Percentiles rank a stretch among this genome's conserved stretches.
Conservation (phyloP, 2,888 invertebrate species). For the Ochropleura leucogaster region DNA sequence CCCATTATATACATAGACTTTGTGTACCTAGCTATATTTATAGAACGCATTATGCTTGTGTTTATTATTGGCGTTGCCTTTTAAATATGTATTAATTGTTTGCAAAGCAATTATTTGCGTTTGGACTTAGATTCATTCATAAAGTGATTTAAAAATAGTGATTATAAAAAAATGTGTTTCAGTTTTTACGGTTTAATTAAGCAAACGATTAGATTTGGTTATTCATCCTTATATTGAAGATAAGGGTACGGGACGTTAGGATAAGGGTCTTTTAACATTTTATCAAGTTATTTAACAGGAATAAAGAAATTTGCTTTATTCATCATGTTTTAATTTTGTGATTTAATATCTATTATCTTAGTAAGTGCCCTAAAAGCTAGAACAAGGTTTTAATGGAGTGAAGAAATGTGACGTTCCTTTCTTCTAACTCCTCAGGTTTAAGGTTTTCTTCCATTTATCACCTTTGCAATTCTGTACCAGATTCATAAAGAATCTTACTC, state of each 20-base stretch:
- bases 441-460: neutral
- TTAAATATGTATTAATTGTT: slow-evolving; percentile 31
- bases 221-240: too few relatives aligned
- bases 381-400: neutral
- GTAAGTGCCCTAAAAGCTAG: neutral
- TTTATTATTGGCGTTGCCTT: slow-evolving; percentile 16
- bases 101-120: slow-evolving; percentile 33
- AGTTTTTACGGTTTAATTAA: neutral
- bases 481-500: neutral
- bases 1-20: neutral
- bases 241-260: too few relatives aligned
- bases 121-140: slow-evolving; percentile 23
- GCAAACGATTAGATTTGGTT: neutral
- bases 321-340: neutral
- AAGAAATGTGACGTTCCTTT: neutral
- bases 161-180: neutral
- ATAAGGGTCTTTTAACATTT: neutral
- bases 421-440: neutral
- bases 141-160: neutral
- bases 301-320: neutral
- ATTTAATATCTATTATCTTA: neutral
- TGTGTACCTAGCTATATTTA: slow-evolving; percentile 43
- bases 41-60: slow-evolving; percentile 37
- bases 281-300: neutral
- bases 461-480: neutral